Base-by-base conservation (phyloP, 2,113 vertebrate genomes). In the Thomomys bottae region DNA sequence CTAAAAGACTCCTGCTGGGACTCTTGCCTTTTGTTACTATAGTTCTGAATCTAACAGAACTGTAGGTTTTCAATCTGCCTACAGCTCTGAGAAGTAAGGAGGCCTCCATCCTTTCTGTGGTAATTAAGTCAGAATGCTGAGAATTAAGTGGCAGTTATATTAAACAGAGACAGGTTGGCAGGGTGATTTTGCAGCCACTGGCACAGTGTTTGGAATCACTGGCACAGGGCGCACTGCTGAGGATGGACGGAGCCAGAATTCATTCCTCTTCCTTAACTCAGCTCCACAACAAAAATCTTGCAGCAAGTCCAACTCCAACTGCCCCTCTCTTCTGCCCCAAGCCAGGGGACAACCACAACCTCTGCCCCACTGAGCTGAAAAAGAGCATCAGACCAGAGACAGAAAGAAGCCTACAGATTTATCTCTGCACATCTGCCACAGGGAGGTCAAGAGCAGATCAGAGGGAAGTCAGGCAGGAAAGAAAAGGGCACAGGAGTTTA, bases 391-490 rank as follows among this genome's bases (percentile, higher is more conserved):
- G n/a, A n/a, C n/a, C n/a, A n/a, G n/a, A n/a, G n/a, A n/a, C n/a
- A n/a, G n/a, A n/a, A n/a, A n/a, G n/a, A n/a, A n/a, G n/a, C n/a
- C n/a, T n/a, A n/a, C n/a, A n/a, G n/a, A n/a, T n/a, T n/a, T 42
- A 92, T 89, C 68, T 32, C 59, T 57, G 30, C 21, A 30, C 26
- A n/a, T n/a, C 61, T 85, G 38, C 54, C 59, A 26, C 2, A n/a
- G 1, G 72, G 40, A 88, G 32, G 67, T 54, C 76, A 67, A 40
- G 57, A 36, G 72, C 70, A 77, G 82, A 68, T 83, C 67, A 45
- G 66, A 81, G 64, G 49, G 42, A 81, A 80, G 54, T 63, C 82
- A 32, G 71, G 76, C 72, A 88, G 78, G 54, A 93, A 95, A 84
- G 2, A 0, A 32, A 84, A 87, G 66, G 34, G 67, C 76, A 15